Evolutionary conservation across 2,888 invertebrate species (phyloP).

Genomic region (Spialia ferax): DNA sequence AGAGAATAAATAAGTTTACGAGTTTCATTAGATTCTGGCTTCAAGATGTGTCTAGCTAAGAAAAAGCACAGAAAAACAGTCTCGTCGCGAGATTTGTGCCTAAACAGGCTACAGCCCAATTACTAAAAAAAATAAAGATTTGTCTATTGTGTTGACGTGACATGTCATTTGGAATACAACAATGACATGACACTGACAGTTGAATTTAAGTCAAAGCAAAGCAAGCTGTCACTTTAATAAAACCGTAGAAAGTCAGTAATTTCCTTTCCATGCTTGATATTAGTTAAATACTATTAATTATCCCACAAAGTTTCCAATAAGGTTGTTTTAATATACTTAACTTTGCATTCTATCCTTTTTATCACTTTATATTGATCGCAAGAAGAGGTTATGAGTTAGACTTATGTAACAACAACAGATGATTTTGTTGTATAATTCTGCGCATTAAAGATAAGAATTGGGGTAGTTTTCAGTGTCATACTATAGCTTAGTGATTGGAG

Average conservation of each 20-base stretch:
- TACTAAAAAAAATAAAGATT: background rate
- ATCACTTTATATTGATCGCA: background rate
- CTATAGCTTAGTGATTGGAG: background rate
- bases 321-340: conserved; percentile 19
- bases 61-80: too few relatives aligned
- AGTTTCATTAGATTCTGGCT: too few relatives aligned
- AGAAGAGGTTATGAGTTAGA: conserved; percentile 78
- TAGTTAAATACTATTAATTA: conserved; percentile 19
- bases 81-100: too few relatives aligned
- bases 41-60: too few relatives aligned
- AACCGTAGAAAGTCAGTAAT: conserved; percentile 36
- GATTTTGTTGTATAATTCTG: conserved; percentile 50
- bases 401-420: conserved; percentile 84
- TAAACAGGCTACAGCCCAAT: too few relatives aligned
- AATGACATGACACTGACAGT: background rate
- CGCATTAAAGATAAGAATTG: conserved; percentile 14
- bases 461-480: background rate
- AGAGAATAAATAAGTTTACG: too few relatives aligned
- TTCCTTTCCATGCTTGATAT: conserved; percentile 21
- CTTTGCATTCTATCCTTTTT: background rate
- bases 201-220: too few relatives aligned
- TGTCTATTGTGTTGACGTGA: conserved; percentile 6
- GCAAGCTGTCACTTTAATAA: conserved; percentile 14
- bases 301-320: conserved; percentile 12
- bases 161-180: background rate